Conservation (phyloP, 1,140 invertebrate genomes). For the Metopolophium dirhodum region DNA sequence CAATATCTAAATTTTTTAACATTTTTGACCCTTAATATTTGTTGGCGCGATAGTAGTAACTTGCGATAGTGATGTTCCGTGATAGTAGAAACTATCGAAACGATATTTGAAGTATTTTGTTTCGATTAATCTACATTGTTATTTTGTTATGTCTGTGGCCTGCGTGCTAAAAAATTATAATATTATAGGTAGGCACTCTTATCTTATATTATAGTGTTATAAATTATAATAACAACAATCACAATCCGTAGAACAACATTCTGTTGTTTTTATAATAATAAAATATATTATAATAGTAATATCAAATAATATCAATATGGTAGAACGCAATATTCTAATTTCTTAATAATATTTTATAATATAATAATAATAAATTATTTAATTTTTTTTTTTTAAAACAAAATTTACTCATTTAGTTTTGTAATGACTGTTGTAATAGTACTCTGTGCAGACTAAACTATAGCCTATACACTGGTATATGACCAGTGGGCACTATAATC, state of each 20-base stretch:
- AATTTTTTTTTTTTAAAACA: background rate
- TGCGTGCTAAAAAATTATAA: background rate
- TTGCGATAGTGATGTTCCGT: no score
- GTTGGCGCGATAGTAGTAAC: no score
- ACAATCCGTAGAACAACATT: background rate
- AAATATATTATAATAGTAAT: no score
- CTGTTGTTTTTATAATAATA: background rate
- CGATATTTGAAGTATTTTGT: background rate
- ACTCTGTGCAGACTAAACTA: background rate
- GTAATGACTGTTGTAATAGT: background rate
- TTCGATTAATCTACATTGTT: background rate
- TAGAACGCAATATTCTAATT: background rate
- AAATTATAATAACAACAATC: background rate
- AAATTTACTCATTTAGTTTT: background rate
- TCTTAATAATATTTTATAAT: background rate
- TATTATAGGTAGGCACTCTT: background rate
- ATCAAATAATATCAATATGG: background rate
- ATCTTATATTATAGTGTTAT: background rate
- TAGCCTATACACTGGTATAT: background rate
- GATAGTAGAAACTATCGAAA: background rate
- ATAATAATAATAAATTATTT: no score
- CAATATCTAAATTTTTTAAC: no score
- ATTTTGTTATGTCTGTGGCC: background rate
- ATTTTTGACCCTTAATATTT: no score
- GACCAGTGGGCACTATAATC: background rate